phyloP scores from a whole-genome alignment of 2,888 invertebrate species.

The Agriopis marginaria region DNA sequence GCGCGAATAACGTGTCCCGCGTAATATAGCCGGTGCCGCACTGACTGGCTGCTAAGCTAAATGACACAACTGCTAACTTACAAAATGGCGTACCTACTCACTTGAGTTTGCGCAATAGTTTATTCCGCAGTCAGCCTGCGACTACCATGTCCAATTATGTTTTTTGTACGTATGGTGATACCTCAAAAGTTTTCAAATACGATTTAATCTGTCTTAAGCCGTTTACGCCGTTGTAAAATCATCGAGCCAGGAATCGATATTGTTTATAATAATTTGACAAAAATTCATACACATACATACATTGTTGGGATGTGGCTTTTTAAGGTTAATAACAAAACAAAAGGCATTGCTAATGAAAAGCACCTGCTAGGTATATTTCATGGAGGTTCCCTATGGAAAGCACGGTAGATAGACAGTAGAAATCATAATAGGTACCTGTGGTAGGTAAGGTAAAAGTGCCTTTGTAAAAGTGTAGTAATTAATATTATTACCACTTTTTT shows the following conservation, averaged over 20 bases:
- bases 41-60: conserved; percentile 50
- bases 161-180: conserved; percentile 29
- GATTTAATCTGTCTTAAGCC: conserved; percentile 7
- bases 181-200: conserved; percentile 20
- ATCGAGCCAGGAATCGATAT: neutral
- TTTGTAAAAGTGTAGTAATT: too few species aligned
- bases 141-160: conserved; percentile 24
- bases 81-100: conserved; percentile 51
- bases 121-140: conserved; percentile 41
- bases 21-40: conserved; percentile 63
- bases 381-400: too few species aligned
- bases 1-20: conserved; percentile 57
- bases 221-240: neutral
- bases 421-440: too few species aligned
- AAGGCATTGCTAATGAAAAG: too few species aligned
- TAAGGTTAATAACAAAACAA: too few species aligned
- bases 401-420: too few species aligned
- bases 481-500: too few species aligned
- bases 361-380: too few species aligned
- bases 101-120: conserved; percentile 46
- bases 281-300: too few species aligned
- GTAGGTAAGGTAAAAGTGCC: too few species aligned
- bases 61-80: conserved; percentile 27
- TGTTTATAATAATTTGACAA: neutral
- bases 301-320: too few species aligned